phyloP scores from a whole-genome alignment of 2,113 vertebrate genomes.

The Muntiacus muntjak region DNA sequence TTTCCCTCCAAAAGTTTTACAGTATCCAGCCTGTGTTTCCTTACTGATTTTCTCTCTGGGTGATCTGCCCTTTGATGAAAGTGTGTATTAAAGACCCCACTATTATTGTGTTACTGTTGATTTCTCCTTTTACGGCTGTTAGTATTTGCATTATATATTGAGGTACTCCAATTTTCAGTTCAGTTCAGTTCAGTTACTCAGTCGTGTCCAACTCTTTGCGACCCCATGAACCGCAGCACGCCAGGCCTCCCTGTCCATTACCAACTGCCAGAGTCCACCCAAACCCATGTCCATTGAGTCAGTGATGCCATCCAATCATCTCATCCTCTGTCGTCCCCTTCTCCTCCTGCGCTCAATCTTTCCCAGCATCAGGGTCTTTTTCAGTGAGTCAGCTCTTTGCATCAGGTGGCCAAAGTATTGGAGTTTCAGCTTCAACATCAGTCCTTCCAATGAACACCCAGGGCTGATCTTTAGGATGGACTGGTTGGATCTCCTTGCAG shows the following conservation, averaged over 20 bases:
- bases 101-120: neutral
- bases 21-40: neutral
- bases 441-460: neutral
- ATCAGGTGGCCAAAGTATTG: neutral
- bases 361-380: neutral
- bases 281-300: neutral
- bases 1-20: neutral
- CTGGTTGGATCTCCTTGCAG: neutral
- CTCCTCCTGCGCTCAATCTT: neutral
- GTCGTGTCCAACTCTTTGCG: neutral
- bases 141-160: neutral
- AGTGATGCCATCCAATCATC: neutral
- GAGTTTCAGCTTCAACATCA: neutral
- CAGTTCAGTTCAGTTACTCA: neutral
- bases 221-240: neutral
- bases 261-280: neutral
- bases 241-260: neutral
- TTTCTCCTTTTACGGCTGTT: neutral
- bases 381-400: neutral
- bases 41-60: neutral
- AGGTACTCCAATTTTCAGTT: neutral
- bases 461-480: neutral
- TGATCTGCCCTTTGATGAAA: neutral
- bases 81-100: neutral
- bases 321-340: neutral